These are phyloP conservation scores for Lampropteryx suffumata DNA, from an alignment of 2,888 invertebrate species.

Conservation along the genomic window DNA sequence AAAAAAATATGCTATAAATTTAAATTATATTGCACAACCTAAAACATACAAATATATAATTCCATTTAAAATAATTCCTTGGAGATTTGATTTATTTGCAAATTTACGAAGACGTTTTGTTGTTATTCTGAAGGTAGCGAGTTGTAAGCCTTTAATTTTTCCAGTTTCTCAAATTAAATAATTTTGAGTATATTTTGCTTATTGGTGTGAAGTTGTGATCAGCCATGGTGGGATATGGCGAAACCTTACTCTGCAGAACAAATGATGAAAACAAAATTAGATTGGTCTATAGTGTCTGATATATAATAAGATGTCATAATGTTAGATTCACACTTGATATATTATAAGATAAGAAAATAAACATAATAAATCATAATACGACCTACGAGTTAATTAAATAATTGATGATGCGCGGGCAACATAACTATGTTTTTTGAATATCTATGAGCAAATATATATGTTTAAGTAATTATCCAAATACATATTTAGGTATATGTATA, in stretches of 20 bases:
- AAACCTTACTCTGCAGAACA: conserved; percentile 60
- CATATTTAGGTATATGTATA: too few species aligned
- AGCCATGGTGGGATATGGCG: conserved; percentile 39
- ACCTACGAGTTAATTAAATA: too few species aligned
- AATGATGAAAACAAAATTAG: conserved; percentile 52
- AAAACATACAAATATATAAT: conserved; percentile 3
- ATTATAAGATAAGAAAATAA: too few species aligned
- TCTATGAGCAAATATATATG: too few species aligned
- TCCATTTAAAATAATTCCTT: conserved; percentile 32
- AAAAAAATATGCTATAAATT: too few species aligned
- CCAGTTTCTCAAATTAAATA: too few species aligned
- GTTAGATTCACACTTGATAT: too few species aligned
- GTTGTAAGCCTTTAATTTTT: conserved; percentile 9
- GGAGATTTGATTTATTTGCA: conserved; percentile 20
- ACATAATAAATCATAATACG: too few species aligned
- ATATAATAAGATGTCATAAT: too few species aligned
- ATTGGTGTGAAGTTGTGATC: conserved; percentile 23
- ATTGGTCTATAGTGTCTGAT: conserved; percentile 36
- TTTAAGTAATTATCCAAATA: too few species aligned
- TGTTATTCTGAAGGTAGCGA: conserved; percentile 20
- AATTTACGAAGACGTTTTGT: conserved; percentile 22
- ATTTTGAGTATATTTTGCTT: conserved; percentile 16
- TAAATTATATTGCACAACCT: conserved; percentile 13
- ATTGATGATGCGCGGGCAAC: too few species aligned
- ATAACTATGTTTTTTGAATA: too few species aligned